Evolutionary conservation across 2,113 vertebrate genomes (phyloP).

Genomic region (Limanda limanda): DNA sequence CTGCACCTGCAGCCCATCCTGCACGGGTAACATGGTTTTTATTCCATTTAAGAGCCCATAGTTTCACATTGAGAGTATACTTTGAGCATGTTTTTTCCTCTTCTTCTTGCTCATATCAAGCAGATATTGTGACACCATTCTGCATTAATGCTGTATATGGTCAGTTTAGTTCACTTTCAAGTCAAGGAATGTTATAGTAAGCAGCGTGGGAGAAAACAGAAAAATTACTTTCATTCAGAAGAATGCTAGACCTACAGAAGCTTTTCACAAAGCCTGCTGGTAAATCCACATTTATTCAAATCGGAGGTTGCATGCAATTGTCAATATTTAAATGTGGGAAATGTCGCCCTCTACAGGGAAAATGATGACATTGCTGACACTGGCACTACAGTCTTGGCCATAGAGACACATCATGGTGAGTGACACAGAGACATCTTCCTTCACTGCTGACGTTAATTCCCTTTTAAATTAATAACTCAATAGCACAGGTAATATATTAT

Average conservation of each 20-base stretch:
- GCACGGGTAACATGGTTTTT: slow-evolving; percentile 83
- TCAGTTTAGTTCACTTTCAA: background rate
- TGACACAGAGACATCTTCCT: slow-evolving; percentile 1
- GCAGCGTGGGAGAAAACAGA: background rate
- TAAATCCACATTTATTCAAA: background rate
- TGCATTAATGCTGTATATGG: background rate
- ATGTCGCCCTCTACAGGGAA: slow-evolving; percentile 84
- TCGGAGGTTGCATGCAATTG: background rate
- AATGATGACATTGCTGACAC: slow-evolving; percentile 86
- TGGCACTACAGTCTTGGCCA: slow-evolving; percentile 86
- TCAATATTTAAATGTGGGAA: slow-evolving; percentile 24
- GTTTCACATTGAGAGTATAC: background rate
- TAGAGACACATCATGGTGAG: slow-evolving; percentile 86
- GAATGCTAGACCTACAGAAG: background rate
- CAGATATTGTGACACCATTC: background rate
- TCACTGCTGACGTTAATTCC: background rate
- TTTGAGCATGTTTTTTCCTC: too few relatives aligned
- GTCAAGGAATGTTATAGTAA: background rate
- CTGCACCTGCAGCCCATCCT: slow-evolving; percentile 90
- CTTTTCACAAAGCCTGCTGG: background rate
- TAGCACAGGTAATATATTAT: background rate
- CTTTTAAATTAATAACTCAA: background rate
- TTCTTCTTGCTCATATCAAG: background rate
- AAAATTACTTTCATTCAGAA: background rate
- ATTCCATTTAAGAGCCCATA: slow-evolving; percentile 1